phyloP scores from a whole-genome alignment of 2,797 vertebrate species.

The Rhadinocentrus ornatus region DNA sequence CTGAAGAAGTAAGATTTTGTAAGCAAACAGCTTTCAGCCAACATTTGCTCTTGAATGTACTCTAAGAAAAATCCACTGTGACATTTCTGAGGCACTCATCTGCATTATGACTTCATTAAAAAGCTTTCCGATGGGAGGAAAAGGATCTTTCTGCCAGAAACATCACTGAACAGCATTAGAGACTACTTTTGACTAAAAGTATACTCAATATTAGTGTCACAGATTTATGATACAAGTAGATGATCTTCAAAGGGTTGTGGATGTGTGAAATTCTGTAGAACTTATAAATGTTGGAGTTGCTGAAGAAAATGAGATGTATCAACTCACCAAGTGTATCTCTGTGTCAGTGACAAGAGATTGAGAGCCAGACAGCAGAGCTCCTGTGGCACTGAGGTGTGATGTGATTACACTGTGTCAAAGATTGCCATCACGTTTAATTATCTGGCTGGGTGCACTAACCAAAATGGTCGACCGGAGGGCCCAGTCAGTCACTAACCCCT shows the following conservation, averaged over 20 bases:
- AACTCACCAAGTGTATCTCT: conserved; percentile 24
- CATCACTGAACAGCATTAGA: conserved; percentile 11
- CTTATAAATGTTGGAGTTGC: conserved; percentile 23
- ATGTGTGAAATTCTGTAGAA: conserved; percentile 30
- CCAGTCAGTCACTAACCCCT: conserved; percentile 42
- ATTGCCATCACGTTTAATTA: conserved; percentile 79
- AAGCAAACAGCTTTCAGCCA: conserved; percentile 55
- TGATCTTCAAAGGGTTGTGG: conserved; percentile 16
- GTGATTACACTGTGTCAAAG: conserved; percentile 74
- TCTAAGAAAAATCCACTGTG: conserved; percentile 33
- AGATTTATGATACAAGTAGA: background rate
- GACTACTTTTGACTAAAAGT: conserved; percentile 32
- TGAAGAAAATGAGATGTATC: conserved; percentile 31
- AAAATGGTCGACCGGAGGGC: conserved; percentile 66
- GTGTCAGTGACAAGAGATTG: conserved; percentile 39
- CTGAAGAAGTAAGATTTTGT: conserved; percentile 54
- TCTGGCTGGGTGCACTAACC: conserved; percentile 75
- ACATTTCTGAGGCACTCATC: conserved; percentile 35
- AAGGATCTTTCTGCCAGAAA: conserved; percentile 18
- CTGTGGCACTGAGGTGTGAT: conserved; percentile 67
- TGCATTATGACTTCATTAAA: conserved; percentile 52
- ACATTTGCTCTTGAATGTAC: conserved; percentile 34
- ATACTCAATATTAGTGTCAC: conserved; percentile 33
- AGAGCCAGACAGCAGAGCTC: conserved; percentile 57
- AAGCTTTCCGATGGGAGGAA: conserved; percentile 15